phyloP scores from a whole-genome alignment of 2,888 invertebrate genomes.

The Watsonalla binaria region DNA sequence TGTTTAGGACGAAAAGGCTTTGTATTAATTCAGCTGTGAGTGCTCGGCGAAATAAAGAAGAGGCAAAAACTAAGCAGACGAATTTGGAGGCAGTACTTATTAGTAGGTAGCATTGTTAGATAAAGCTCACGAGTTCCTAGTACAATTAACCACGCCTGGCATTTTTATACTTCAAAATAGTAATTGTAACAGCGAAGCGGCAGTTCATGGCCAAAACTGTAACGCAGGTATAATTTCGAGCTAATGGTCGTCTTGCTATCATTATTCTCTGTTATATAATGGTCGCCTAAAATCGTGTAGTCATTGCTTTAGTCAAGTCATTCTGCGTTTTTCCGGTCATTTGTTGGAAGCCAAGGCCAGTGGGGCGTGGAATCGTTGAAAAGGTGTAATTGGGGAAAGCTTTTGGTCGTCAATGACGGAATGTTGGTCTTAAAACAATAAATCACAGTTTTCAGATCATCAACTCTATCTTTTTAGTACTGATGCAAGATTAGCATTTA shows the following conservation, averaged over 20 bases:
- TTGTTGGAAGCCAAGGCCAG: conserved; percentile 30
- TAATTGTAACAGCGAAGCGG: not conserved
- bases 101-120: too few relatives aligned
- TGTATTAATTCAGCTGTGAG: too few relatives aligned
- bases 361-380: conserved; percentile 27
- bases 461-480: too few relatives aligned
- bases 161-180: not conserved
- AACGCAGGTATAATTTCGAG: not conserved
- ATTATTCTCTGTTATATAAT: conserved; percentile 8
- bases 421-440: conserved; percentile 10
- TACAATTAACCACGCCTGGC: too few relatives aligned
- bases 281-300: conserved; percentile 11
- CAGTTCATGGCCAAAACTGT: conserved; percentile 1
- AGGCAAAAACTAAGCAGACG: too few relatives aligned
- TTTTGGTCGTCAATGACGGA: not conserved
- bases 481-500: too few relatives aligned
- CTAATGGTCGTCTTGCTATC: not conserved
- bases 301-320: conserved; percentile 23
- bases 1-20: too few relatives aligned
- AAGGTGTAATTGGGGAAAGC: conserved; percentile 3
- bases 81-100: too few relatives aligned
- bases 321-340: conserved; percentile 22
- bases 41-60: too few relatives aligned
- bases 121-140: too few relatives aligned
- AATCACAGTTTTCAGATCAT: not conserved